Evolutionary conservation across 2,113 vertebrate genomes (phyloP), one percentile per base, ranked within the genome.

Genomic region (Cyanoliseus patagonus): DNA sequence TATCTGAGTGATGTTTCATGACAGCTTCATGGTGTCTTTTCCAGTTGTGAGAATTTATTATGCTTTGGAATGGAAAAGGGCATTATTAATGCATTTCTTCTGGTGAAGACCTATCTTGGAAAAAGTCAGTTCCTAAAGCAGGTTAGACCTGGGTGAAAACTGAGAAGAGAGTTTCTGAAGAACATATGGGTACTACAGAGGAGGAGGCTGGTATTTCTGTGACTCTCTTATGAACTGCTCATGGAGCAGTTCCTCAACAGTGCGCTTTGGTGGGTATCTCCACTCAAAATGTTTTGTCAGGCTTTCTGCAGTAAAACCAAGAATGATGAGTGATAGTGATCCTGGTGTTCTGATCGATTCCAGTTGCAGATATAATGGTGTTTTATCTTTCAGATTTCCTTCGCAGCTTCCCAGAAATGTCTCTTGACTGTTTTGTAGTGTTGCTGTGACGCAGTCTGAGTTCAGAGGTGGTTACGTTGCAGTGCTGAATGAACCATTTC

Each of bases 51-150:
- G 23, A 68, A n/a, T 79, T 85, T 63, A 41, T 28, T 28, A 17
- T 61, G 35, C 25, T 75, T 68, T 79, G 78, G 39, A 86, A 74
- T 23, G 18, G 37, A 81, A 86, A 55, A 27, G 16, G 12, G 6
- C 22, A 46, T 91, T 90, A 51, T 82, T 91, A 75, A 72, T 0
- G 0, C 1, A 1, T 64, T 57, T 67, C 46, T 88, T 76, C 52
- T 9, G 2, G 2, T 79, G 62, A 72, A 85, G 44, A 44, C 0
- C 0, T 16, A 33, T 47, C 33, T 61, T 72, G 27, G 22, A 33
- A 75, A 31, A 89, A 55, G 31, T n/a, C 23, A 2, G 18, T 64
- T 92, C 30, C 76, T 53, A 49, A 73, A 80, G 35, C 24, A 49
- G 13, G 6, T 22, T 67, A 53, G 27, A 64, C 42, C 6, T 2